Evolutionary conservation across 2,888 invertebrate genomes (phyloP).

Genomic region (Phortica magna): DNA sequence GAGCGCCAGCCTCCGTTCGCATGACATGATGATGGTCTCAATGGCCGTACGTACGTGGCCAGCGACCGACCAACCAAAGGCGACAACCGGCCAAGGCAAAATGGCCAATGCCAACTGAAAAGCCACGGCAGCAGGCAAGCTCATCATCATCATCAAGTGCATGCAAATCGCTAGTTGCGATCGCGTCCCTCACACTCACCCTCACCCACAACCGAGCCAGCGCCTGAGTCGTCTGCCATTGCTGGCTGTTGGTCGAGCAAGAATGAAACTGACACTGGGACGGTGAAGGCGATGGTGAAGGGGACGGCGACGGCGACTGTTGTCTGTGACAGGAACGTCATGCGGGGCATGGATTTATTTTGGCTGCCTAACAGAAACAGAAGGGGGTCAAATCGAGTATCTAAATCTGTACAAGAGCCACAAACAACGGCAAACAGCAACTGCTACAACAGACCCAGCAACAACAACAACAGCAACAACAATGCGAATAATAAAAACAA

Average conservation of each 20-base stretch:
- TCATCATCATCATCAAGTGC: conserved; percentile 58
- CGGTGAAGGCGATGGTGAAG: too few relatives aligned
- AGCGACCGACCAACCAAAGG: not conserved
- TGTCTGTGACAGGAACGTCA: conserved; percentile 26
- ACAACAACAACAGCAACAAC: conserved; percentile 45
- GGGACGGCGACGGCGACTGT: too few relatives aligned
- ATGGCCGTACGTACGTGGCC: not conserved
- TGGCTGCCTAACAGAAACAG: conserved; percentile 55
- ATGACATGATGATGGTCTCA: not conserved
- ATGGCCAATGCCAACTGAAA: not conserved
- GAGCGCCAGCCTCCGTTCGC: conserved; percentile 16
- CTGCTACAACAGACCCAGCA: conserved; percentile 48
- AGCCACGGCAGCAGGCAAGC: conserved; percentile 18
- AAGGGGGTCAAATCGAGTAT: conserved; percentile 52
- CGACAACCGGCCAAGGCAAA: conserved; percentile 1
- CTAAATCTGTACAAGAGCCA: conserved; percentile 47
- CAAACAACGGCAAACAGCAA: conserved; percentile 38
- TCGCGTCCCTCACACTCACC: conserved; percentile 43
- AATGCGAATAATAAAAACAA: conserved; percentile 11
- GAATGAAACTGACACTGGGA: too few relatives aligned
- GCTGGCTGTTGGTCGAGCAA: conserved; percentile 33
- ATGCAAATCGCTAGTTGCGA: conserved; percentile 62
- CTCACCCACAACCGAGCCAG: too few relatives aligned
- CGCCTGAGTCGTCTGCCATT: conserved; percentile 47
- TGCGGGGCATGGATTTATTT: conserved; percentile 53